Evolutionary conservation across 2,888 invertebrate genomes (phyloP), one percentile per base, ranked within the genome.

Genomic region (Acheta domesticus): DNA sequence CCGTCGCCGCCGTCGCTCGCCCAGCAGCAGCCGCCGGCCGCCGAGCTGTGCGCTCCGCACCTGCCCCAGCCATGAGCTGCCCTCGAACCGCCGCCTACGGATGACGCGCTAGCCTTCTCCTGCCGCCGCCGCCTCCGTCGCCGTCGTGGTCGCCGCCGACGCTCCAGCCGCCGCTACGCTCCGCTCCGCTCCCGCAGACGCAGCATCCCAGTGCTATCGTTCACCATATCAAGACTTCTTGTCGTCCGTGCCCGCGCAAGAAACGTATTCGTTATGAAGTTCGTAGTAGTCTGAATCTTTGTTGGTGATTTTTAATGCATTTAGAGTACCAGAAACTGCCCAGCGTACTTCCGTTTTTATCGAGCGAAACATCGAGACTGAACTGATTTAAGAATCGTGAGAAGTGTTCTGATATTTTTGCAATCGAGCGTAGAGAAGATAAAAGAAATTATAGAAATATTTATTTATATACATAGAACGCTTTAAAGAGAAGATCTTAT

Each of bases 161-260:
- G n/a, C 11, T n/a, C 23, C 76, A 36, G 36, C 36, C n/a, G 77
- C 77, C 77, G n/a, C 20, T 21, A 23, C 23, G 23, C 23, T 23
- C 23, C 23, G 19, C 49, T n/a, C 49, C 50, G 77, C 49, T 48
- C 49, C 49, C 49, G 77, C 77, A 21, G 23, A 21, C 49, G 49
- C 62, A 62, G 62, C 62, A 62, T 14, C 62, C 36, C 36, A n/a
- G 50, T 21, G 77, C 16, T n/a, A 49, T 50, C 49, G 49, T 77
- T 49, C 49, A 49, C 48, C 20, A 77, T 49, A 77, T 23, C 49
- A 77, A 48, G 5, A 21, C 21, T 21, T 48, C 76, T 49, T 21
- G 77, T 62, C 62, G 62, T 62, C 62, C 62, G 62, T 62, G 62
- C 62, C 36, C 62, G 62, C 62, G 62, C 62, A 62, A 62, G 36